Conservation (phyloP, 2,797 vertebrate species). For the Masticophis lateralis region DNA sequence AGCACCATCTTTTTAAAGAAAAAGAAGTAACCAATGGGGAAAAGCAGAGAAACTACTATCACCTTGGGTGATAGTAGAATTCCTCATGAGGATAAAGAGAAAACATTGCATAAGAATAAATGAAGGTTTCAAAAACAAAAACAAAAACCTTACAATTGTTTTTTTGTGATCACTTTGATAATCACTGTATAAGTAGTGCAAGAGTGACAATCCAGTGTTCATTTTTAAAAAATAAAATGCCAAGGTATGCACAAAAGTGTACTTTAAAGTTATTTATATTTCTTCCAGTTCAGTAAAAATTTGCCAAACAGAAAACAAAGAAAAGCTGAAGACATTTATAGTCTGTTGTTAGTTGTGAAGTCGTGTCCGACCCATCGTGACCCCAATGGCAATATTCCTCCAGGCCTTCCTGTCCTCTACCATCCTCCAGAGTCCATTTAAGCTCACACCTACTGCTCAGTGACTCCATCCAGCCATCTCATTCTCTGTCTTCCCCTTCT, state of each 20-base stretch:
- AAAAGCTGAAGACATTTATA: constrained; percentile 3
- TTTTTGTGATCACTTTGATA: not conserved
- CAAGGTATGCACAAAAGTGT: not conserved
- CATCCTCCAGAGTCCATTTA: no score
- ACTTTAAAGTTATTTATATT: constrained; percentile 14
- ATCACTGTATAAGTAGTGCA: not conserved
- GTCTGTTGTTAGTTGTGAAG: no score
- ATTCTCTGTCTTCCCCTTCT: no score
- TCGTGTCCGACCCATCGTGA: no score
- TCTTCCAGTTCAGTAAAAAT: not conserved
- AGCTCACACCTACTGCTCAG: no score
- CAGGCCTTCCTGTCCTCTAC: no score
- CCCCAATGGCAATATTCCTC: no score
- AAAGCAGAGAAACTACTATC: not conserved
- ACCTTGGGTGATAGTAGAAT: not conserved
- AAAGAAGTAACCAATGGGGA: not conserved
- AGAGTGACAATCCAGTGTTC: not conserved
- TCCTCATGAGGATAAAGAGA: not conserved
- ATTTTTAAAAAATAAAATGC: constrained; percentile 10
- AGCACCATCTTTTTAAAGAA: not conserved
- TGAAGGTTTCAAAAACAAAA: not conserved
- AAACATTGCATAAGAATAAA: not conserved
- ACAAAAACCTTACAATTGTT: not conserved
- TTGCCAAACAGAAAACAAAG: constrained; percentile 8
- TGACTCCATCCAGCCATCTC: no score